Evolutionary conservation across 2,888 invertebrate genomes (phyloP).

Genomic region (Cyclophora albipunctata): DNA sequence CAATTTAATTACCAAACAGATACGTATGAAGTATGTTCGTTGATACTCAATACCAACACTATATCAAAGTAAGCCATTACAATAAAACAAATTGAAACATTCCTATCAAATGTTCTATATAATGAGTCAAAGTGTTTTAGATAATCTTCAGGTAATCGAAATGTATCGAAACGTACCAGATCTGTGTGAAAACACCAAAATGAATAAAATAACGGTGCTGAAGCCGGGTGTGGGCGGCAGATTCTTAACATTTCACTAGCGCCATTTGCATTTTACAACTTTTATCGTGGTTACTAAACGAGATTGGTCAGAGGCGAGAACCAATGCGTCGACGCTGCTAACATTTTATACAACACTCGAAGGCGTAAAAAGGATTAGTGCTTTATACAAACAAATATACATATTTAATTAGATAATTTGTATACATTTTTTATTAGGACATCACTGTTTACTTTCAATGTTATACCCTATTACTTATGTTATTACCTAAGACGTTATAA

Average conservation of each 20-base stretch:
- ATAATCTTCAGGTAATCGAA: conserved; percentile 28
- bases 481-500: too few relatives aligned
- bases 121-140: conserved; percentile 17
- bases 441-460: too few relatives aligned
- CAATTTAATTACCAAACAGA: too few relatives aligned
- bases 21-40: too few relatives aligned
- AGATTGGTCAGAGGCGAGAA: conserved; percentile 51
- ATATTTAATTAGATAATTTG: conserved; percentile 25
- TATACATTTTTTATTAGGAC: conserved; percentile 10
- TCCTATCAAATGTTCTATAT: conserved; percentile 4
- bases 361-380: conserved; percentile 34
- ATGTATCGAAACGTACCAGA: conserved; percentile 17
- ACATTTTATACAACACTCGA: conserved; percentile 37
- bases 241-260: conserved; percentile 66
- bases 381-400: conserved; percentile 21
- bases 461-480: too few relatives aligned
- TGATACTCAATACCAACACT: too few relatives aligned
- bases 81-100: neutral
- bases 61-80: too few relatives aligned
- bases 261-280: conserved; percentile 72
- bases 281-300: conserved; percentile 64
- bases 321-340: conserved; percentile 45
- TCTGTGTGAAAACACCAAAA: conserved; percentile 45
- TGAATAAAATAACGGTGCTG: conserved; percentile 56
- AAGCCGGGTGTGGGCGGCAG: conserved; percentile 52